Percentiles rank a stretch among this genome's conserved stretches.
Conservation (phyloP, 2,888 invertebrate genomes). For the Scelioninae gen. 1 region DNA sequence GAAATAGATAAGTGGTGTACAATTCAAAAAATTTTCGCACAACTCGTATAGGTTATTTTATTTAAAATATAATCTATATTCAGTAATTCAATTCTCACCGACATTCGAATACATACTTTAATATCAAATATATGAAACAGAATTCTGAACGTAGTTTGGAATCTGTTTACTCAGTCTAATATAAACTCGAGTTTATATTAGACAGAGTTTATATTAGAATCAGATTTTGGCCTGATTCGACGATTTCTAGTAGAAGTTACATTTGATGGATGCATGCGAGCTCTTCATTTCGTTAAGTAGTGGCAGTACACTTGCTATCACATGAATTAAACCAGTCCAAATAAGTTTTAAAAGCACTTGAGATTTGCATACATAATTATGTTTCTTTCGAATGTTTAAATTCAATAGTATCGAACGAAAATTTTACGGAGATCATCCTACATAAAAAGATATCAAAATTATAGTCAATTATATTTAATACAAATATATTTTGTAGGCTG, state of each 20-base stretch:
- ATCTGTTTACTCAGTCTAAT: constrained; percentile 47
- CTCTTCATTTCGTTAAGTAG: constrained; percentile 44
- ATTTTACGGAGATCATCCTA: no score
- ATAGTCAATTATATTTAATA: no score
- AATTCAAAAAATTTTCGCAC: not conserved
- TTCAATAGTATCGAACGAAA: not conserved
- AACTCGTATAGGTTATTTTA: constrained; percentile 6
- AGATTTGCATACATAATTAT: constrained; percentile 9
- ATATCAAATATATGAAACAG: constrained; percentile 44
- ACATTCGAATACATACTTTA: constrained; percentile 1
- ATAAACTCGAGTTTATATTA: constrained; percentile 51
- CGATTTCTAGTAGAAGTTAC: constrained; percentile 51
- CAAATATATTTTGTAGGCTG: no score
- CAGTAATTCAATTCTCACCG: constrained; percentile 23
- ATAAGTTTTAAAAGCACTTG: constrained; percentile 43
- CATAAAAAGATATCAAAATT: not conserved
- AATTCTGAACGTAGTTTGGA: constrained; percentile 30
- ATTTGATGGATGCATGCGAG: constrained; percentile 26
- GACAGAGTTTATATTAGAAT: constrained; percentile 52
- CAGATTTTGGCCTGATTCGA: constrained; percentile 49
- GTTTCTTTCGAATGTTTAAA: not conserved
- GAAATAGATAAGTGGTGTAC: no score
- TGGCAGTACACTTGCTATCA: constrained; percentile 2
- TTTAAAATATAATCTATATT: constrained; percentile 9
- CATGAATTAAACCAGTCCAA: constrained; percentile 16